Percentiles rank a stretch among this genome's conserved stretches.
Evolutionary conservation across 2,797 vertebrate species (phyloP).

Genomic region (Megaceryle alcyon): DNA sequence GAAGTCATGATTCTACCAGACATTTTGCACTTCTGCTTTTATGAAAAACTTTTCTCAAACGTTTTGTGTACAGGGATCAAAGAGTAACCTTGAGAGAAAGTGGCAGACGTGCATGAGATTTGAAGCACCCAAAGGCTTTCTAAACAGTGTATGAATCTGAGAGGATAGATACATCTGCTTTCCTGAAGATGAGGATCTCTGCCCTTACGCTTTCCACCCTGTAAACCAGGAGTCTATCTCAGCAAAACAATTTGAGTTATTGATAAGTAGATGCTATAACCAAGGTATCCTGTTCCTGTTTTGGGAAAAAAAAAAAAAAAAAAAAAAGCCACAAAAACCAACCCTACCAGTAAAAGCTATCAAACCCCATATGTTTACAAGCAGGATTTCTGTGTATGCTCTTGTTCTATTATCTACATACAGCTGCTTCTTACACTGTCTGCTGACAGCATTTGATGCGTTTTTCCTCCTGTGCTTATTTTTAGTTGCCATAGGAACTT

Average conservation of each 20-base stretch:
- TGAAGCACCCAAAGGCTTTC: background rate
- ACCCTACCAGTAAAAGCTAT: background rate
- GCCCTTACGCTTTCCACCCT: background rate
- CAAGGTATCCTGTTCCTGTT: background rate
- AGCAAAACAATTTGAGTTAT: background rate
- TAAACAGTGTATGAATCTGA: background rate
- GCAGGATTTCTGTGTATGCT: background rate
- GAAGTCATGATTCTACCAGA: background rate
- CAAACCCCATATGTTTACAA: background rate
- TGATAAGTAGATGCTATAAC: background rate
- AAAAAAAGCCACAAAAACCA: background rate
- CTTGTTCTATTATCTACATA: background rate
- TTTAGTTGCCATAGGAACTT: conserved; percentile 76
- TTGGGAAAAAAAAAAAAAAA: background rate
- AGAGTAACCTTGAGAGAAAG: background rate
- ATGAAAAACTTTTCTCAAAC: background rate
- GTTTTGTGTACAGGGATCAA: background rate
- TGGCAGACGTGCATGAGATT: background rate
- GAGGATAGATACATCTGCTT: background rate
- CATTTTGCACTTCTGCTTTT: background rate
- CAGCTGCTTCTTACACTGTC: background rate
- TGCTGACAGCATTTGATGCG: conserved; percentile 25
- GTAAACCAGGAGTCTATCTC: background rate
- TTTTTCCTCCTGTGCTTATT: conserved; percentile 62
- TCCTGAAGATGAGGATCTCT: background rate